Percentiles rank a stretch among this genome's conserved stretches.
Conservation (phyloP, 53 echinoderm and acorn worm species). For the Echinometra lucunter region DNA sequence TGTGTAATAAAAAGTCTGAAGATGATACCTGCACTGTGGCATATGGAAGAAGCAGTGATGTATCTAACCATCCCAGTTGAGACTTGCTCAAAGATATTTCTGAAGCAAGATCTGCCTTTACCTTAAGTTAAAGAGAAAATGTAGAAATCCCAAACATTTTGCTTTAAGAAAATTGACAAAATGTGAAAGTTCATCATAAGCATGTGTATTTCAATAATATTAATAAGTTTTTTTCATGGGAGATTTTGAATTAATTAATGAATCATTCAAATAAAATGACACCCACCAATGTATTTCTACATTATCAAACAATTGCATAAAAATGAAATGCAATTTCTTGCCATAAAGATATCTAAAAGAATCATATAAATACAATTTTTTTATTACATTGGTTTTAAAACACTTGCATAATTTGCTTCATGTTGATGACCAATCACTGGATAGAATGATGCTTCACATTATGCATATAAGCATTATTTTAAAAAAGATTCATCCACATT, state of each 20-base stretch:
- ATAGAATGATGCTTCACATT: too few relatives aligned
- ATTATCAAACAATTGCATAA: too few relatives aligned
- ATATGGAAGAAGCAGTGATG: constrained; percentile 84
- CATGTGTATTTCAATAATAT: neutral
- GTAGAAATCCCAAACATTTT: neutral
- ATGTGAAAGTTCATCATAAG: neutral
- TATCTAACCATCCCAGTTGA: constrained; percentile 85
- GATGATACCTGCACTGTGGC: constrained; percentile 78
- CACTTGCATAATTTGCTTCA: too few relatives aligned
- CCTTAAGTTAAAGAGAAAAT: constrained; percentile 15
- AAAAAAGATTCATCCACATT: neutral
- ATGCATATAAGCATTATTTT: neutral
- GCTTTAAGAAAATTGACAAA: neutral
- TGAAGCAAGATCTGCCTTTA: constrained; percentile 77
- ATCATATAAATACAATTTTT: too few relatives aligned
- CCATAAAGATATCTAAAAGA: too few relatives aligned
- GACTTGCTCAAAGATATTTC: constrained; percentile 75
- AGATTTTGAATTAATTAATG: too few relatives aligned
- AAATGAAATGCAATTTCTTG: too few relatives aligned
- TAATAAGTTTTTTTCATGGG: neutral
- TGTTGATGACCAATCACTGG: too few relatives aligned
- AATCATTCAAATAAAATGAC: too few relatives aligned
- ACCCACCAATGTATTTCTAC: too few relatives aligned
- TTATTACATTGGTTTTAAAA: too few relatives aligned
- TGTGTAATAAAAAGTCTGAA: neutral